These are phyloP conservation scores for Parnassius smintheus DNA, from an alignment of 2,888 invertebrate genomes.

Conservation along the genomic window DNA sequence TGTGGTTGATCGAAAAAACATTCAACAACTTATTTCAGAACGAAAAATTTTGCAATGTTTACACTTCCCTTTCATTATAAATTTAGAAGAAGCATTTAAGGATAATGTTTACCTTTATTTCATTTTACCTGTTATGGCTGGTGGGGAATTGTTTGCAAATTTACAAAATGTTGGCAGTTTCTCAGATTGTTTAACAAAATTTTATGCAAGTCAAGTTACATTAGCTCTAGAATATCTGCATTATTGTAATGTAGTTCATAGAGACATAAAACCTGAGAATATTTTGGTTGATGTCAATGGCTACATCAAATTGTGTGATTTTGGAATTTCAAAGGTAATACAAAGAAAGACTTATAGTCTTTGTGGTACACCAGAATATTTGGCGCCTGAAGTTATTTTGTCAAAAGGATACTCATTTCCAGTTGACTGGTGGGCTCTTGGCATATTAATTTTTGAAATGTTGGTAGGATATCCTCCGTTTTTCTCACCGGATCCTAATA, in stretches of 20 bases:
- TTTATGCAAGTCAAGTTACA: constrained; percentile 94
- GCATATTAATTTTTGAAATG: constrained; percentile 93
- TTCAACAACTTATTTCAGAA: constrained; percentile 93
- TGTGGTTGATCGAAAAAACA: constrained; percentile 92
- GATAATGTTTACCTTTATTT: constrained; percentile 92
- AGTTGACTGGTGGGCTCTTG: constrained; percentile 98
- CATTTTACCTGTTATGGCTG: constrained; percentile 89
- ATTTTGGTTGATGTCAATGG: constrained; percentile 88
- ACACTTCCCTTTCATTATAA: constrained; percentile 92
- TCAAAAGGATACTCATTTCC: constrained; percentile 94
- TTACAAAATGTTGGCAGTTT: constrained; percentile 83
- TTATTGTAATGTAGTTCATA: constrained; percentile 89
- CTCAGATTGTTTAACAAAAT: constrained; percentile 88
- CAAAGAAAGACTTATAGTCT: constrained; percentile 91
- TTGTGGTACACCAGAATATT: constrained; percentile 97
- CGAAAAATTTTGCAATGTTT: constrained; percentile 91
- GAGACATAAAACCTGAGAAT: constrained; percentile 96
- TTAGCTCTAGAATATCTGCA: constrained; percentile 96
- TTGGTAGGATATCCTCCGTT: constrained; percentile 95
- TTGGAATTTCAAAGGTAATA: constrained; percentile 93
- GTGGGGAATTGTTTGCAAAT: constrained; percentile 92
- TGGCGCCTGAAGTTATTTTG: constrained; percentile 95
- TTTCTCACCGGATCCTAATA: constrained; percentile 91
- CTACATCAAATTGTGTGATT: constrained; percentile 92
- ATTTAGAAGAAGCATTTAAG: constrained; percentile 90